Base-by-base conservation (phyloP, 2,888 invertebrate species). In the Torymus aiolomorphi region DNA sequence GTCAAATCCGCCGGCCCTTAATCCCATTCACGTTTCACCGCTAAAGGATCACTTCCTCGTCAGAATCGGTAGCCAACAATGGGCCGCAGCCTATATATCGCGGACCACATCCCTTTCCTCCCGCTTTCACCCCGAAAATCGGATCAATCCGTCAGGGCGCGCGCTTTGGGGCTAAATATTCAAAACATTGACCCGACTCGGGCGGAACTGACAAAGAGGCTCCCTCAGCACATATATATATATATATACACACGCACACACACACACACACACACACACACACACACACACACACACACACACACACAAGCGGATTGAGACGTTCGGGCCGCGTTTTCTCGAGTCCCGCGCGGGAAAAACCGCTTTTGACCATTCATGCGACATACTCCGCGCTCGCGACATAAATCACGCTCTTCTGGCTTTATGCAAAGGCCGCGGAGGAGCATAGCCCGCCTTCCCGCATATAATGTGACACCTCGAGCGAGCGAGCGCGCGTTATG, bases 401-500 rank as follows among this genome's bases (percentile, higher is more conserved):
- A 89, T 89, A 89, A 89, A 89, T 89, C 89, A 89, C 85, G 56
- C 31, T 24, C 24, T 20, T 76, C 83, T 82, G 80, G 86, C 86
- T 87, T 88, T 87, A 88, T 88, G 85, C 86, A 86, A 86, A 85
- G 83, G 84, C n/a, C n/a, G n/a, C n/a, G n/a, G n/a, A n/a, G n/a
- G n/a, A n/a, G n/a, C n/a, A n/a, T n/a, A n/a, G 86, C 84, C 88
- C 87, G 86, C 88, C 87, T 86, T 84, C 84, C 86, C 87, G 86
- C 86, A 85, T 86, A 83, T 80, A 75, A 80, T 81, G 78, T 74
- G 67, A 82, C 79, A 82, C 83, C 81, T 78, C 13, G 51, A 2
- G 61, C 61, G 14, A 49, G 20, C 57, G 49, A 8, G 51, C n/a
- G 14, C 14, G 4, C 18, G n/a, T 11, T 56, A 42, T 42, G 10